Evolutionary conservation across 2,888 invertebrate genomes (phyloP), one percentile per base, ranked within the genome.

Genomic region (Pollenia labialis): DNA sequence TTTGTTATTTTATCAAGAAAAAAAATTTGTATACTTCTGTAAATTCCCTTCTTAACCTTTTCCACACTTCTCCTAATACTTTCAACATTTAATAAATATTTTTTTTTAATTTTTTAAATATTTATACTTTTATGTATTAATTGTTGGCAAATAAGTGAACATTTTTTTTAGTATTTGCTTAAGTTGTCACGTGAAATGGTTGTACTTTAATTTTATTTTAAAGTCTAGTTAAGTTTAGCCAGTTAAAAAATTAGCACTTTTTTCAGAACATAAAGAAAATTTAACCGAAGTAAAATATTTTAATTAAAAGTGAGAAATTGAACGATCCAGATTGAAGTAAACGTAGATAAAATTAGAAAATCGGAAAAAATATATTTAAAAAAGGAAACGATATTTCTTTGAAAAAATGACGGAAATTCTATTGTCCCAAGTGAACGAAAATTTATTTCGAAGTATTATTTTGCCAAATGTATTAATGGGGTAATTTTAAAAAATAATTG

Each of bases 381-480:
- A 56, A 50, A 58, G 1, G 2, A 8, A 68, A 54, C 11, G 40
- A 72, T n/a, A 23, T 4, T 58, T 9, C 8, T 42, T 7, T 10
- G 4, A 11, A 1, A 68, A 74, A 46, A 76, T 83, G 71, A 3
- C 4, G 32, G 82, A 76, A 62, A n/a, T 4, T 76, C n/a, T 12
- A 10, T 54, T 82, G 40, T 42, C 46, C 0, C 60, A 6, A 50
- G 14, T 48, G 46, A 54, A 64, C 0, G 40, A 8, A 9, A 76
- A 76, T 69, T 76, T 82, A 48, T 82, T 76, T 81, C 81, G 74
- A 16, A 69, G 11, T 48, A 23, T 76, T 40, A 11, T 82, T 10
- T 23, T 76, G 12, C 69, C 44, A 54, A 82, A 76, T 46, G 11
- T 62, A 14, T 62, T 76, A 69, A 60, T 62, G 60, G 23, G 82